Base-by-base conservation (phyloP, 1,140 invertebrate species). In the Megalonaias nervosa region DNA sequence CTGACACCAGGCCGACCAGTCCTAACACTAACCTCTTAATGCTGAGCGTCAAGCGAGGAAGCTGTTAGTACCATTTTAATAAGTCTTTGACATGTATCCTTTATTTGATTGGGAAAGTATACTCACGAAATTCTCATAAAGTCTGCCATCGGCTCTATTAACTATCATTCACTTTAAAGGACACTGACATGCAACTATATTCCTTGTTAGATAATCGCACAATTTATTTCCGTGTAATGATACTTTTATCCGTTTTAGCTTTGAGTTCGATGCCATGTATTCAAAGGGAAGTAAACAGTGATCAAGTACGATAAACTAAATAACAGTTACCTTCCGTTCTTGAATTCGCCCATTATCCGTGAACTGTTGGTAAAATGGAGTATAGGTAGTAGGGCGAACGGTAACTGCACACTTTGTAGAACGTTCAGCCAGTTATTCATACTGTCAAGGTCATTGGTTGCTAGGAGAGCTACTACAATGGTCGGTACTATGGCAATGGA, bases 401-500 rank as follows among this genome's bases (percentile, higher is more conserved):
- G 92, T 31, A 92, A 81, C 83, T 97, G 95, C 0, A 97, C 90
- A 79, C 94, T 95, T 95, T 97, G 97, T 5, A 97, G 92, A 4
- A 95, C 95, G 90, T 98, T 98, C 4, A 98, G 91, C 69, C 95
- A 92, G 87, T 97, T 96, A 87, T 98, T 98, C 94, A 98, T 94
- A 31, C 90, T 91, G 62, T 95, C 95, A 62, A 98, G 91, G 81
- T 96, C 93, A 26, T 94, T 89, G 80, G 97, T 94, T 67, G 94
- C 91, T 67, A 86, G 94, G 79, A 94, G 93, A 4, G 96, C 95
- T 0, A 96, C 92, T 16, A 94, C 92, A 77, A 98, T 95, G 16
- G 96, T 97, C 13, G 97, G 97, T 15, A 95, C 90, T 84, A 98
- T 97, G 26, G 97, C 96, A 81, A 98, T 95, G 4, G 94, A 93